Conservation (phyloP, 2,113 vertebrate genomes). For the Benthochromis sp. region DNA sequence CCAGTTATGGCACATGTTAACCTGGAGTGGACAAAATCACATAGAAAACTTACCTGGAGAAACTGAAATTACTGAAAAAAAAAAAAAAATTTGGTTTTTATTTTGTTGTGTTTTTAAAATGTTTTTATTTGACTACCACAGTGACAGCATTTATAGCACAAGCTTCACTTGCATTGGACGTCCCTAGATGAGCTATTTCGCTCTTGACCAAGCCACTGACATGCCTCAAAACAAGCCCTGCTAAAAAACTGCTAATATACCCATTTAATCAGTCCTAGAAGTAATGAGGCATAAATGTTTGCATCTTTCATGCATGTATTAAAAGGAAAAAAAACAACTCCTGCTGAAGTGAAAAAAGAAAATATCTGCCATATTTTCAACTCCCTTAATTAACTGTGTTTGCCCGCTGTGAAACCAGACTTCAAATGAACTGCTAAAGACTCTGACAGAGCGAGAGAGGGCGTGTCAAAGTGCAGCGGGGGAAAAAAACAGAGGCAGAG, state of each 20-base stretch:
- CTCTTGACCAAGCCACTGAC: neutral
- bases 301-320: neutral
- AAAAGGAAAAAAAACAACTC: rapidly evolving
- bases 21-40: neutral
- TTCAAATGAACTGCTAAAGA: constrained; percentile 23
- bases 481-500: neutral
- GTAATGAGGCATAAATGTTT: neutral
- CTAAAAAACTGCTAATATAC: neutral
- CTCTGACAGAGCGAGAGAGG: neutral
- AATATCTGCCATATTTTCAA: neutral
- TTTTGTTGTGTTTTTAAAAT: neutral
- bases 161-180: neutral
- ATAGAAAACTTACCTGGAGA: neutral
- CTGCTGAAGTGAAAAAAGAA: neutral
- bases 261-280: neutral
- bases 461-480: neutral
- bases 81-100: rapidly evolving
- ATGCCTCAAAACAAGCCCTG: neutral
- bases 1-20: neutral
- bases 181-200: neutral
- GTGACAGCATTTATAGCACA: neutral
- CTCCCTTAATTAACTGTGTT: neutral
- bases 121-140: neutral
- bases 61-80: neutral
- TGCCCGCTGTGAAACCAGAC: neutral